Evolutionary conservation across 2,797 vertebrate genomes (phyloP).

Genomic region (Argya squamiceps): DNA sequence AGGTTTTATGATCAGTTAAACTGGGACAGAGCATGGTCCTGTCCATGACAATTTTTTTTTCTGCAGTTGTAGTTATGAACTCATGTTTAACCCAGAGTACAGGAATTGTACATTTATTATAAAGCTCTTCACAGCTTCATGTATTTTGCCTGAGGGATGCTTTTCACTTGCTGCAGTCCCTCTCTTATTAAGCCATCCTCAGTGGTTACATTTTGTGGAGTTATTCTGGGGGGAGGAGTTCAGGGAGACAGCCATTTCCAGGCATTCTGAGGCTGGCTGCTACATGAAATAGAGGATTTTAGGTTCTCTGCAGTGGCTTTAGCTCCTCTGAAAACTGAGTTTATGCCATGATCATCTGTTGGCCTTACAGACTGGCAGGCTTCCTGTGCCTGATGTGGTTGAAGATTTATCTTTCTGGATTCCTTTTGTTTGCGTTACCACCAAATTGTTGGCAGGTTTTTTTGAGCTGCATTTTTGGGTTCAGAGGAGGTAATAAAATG

Average conservation of each 20-base stretch:
- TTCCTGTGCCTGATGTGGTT: neutral
- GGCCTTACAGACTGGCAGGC: neutral
- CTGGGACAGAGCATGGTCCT: neutral
- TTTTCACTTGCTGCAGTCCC: rapidly evolving
- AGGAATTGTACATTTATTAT: neutral
- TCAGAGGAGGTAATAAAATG: neutral
- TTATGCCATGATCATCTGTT: neutral
- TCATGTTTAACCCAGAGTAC: neutral
- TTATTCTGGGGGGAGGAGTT: neutral
- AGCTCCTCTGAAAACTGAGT: neutral
- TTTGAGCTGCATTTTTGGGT: neutral
- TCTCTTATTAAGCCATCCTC: no score
- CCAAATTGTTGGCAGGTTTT: neutral
- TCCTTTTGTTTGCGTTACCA: neutral
- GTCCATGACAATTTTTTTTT: neutral
- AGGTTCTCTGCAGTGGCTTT: neutral
- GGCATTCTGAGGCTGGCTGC: neutral
- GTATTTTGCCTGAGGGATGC: neutral
- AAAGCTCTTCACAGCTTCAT: neutral
- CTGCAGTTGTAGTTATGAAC: neutral
- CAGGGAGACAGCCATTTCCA: neutral
- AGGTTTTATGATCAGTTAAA: neutral
- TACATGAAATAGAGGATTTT: neutral
- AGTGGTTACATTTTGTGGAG: neutral
- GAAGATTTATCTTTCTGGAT: neutral